Base-by-base conservation (phyloP, 2,797 vertebrate species). In the Gallinago solitaria region DNA sequence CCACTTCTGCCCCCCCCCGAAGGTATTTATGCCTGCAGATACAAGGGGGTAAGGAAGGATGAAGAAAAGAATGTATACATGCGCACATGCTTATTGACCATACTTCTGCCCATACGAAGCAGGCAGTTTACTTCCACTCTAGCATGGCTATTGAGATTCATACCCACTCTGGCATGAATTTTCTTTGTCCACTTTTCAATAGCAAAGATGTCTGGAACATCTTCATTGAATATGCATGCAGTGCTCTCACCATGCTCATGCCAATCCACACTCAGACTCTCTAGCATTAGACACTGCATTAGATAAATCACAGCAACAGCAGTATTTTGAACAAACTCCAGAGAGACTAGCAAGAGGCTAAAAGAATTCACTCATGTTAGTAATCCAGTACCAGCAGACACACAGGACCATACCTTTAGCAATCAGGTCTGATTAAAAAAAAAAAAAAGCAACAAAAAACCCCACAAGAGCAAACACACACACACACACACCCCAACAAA, bases 31-130 rank as follows among this genome's bases (percentile, higher is more conserved):
- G n/a, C 32, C 51, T 56, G 43, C 57, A 78, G 61, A 47, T 37
- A 39, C 25, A 51, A 41, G 16, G 9, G 27, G 19, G 1, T 0
- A n/a, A 67, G 32, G 75, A 71, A 77, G 45, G 25, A 45, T 18
- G 28, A 57, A 74, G 65, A 53, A 32, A 61, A 63, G 47, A 24
- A 57, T 0, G 3, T 13, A 16, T 6, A 47, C 16, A 16, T 4
- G 13, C 2, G 0, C 37, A 65, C 18, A 32, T 1, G 0, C 21
- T 65, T 76, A 54, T 39, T 33, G 48, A 37, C 6, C 28, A 25
- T 20, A 35, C 0, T 1, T 57, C 41, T 82, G 13, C 18, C 37
- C 6, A 12, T 3, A 11, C 7, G 19, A 60, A 86, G 18, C 9
- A 64, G 33, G 45, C 20, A 57, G 33, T n/a, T 88, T 93, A 33